Conservation (phyloP, 1,140 invertebrate species). For the Neuroterus valhalla region DNA sequence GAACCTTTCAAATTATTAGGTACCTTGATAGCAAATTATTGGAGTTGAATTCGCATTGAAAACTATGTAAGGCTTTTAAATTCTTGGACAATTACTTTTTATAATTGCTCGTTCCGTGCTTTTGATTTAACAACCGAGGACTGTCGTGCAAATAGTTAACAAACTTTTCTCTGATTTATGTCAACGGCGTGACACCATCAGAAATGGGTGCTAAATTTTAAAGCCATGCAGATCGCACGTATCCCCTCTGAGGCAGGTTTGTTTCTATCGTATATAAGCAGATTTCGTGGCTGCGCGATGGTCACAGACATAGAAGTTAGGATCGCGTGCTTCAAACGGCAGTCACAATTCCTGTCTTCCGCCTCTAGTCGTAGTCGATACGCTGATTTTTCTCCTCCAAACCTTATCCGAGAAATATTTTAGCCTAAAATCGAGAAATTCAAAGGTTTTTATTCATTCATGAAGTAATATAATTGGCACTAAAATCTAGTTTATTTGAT, state of each 20-base stretch:
- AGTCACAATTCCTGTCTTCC: conserved; percentile 54
- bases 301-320: conserved; percentile 65
- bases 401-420: background rate
- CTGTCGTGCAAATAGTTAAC: conserved; percentile 26
- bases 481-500: conserved; percentile 1
- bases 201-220: conserved; percentile 39
- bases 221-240: conserved; percentile 44
- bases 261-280: conserved; percentile 60
- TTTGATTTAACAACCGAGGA: conserved; percentile 6
- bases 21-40: background rate
- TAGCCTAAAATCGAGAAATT: background rate
- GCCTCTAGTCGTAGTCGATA: conserved; percentile 62
- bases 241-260: conserved; percentile 50
- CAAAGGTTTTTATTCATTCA: too few relatives aligned
- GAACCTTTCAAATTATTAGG: too few relatives aligned
- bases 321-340: conserved; percentile 67
- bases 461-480: too few relatives aligned
- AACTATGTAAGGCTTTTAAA: background rate
- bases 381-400: conserved; percentile 33
- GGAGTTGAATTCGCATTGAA: background rate
- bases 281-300: conserved; percentile 65
- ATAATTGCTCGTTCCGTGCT: background rate
- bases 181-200: conserved; percentile 49
- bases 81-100: conserved; percentile 3
- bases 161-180: conserved; percentile 50